Evolutionary conservation across 2,888 invertebrate species (phyloP).

Genomic region (Trachelus tabidus): DNA sequence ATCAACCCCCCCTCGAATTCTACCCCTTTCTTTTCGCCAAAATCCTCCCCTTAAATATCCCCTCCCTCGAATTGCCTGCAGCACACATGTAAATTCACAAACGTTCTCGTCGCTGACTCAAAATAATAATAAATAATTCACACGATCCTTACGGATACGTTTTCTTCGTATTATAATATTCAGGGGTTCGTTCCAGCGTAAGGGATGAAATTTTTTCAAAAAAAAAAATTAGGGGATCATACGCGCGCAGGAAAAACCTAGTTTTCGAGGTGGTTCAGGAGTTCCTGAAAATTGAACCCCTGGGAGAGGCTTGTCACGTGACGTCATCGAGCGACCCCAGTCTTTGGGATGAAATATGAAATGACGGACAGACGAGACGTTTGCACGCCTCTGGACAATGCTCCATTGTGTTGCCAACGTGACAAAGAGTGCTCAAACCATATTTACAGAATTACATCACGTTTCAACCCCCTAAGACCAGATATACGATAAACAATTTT

Average conservation of each 20-base stretch:
- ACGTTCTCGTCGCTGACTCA: neutral
- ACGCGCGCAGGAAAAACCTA: neutral
- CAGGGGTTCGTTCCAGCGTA: neutral
- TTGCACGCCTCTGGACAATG: neutral
- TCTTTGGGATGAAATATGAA: slow-evolving; percentile 23
- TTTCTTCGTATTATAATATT: neutral
- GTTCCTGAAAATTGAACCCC: neutral
- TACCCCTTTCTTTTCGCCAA: neutral
- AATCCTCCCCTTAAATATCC: neutral
- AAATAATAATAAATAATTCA: neutral
- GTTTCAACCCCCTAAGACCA: neutral
- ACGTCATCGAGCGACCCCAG: slow-evolving; percentile 31
- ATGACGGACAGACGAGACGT: neutral
- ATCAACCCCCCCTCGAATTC: neutral
- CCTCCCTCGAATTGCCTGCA: rapidly evolving
- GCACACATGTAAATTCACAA: neutral
- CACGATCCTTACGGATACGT: neutral
- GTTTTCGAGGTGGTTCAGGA: neutral
- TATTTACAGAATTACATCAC: neutral
- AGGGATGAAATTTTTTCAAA: neutral
- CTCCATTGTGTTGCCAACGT: neutral
- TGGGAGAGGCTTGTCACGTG: neutral
- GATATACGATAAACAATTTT: neutral
- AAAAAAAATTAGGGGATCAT: neutral
- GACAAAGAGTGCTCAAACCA: neutral